phyloP scores from a whole-genome alignment of 2,797 vertebrate genomes.

The Sandelia bainsii region DNA sequence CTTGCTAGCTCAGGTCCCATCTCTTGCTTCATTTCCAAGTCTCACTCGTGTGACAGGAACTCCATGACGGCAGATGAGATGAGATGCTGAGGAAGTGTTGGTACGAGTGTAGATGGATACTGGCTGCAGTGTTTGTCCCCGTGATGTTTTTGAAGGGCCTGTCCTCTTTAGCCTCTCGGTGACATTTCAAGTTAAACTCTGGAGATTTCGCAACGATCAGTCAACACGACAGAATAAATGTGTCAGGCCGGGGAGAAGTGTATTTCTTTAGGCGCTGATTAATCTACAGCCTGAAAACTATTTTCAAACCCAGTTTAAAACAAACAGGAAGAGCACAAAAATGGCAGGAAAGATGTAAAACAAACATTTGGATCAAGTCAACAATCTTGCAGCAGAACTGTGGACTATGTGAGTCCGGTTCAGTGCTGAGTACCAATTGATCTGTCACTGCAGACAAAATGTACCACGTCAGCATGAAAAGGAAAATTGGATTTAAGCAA shows the following conservation, averaged over 20 bases:
- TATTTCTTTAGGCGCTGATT: slow-evolving; percentile 5
- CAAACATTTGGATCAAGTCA: slow-evolving; percentile 15
- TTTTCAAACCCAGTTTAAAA: slow-evolving; percentile 23
- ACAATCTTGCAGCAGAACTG: slow-evolving; percentile 13
- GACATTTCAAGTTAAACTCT: slow-evolving; percentile 1
- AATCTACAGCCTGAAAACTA: slow-evolving; percentile 2
- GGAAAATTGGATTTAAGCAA: slow-evolving; percentile 25
- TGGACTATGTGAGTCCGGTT: slow-evolving; percentile 28
- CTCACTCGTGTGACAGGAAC: slow-evolving; percentile 38
- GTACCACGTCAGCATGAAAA: slow-evolving; percentile 28
- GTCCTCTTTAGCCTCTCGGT: slow-evolving; percentile 2
- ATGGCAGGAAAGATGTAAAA: slow-evolving; percentile 28
- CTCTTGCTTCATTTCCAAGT: slow-evolving; percentile 57
- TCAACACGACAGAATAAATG: background rate
- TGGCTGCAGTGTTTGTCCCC: slow-evolving; percentile 23
- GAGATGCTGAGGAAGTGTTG: slow-evolving; percentile 26
- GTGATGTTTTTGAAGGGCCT: slow-evolving; percentile 6
- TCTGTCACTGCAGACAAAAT: slow-evolving; percentile 27
- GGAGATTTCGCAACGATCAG: background rate
- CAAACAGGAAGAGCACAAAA: slow-evolving; percentile 35
- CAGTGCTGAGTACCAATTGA: slow-evolving; percentile 24
- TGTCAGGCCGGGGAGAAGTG: background rate
- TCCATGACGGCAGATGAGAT: slow-evolving; percentile 25
- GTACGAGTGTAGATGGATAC: slow-evolving; percentile 1
- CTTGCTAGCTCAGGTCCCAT: slow-evolving; percentile 22